phyloP scores from a whole-genome alignment of 1,140 invertebrate species.

The Nephotettix cincticeps region DNA sequence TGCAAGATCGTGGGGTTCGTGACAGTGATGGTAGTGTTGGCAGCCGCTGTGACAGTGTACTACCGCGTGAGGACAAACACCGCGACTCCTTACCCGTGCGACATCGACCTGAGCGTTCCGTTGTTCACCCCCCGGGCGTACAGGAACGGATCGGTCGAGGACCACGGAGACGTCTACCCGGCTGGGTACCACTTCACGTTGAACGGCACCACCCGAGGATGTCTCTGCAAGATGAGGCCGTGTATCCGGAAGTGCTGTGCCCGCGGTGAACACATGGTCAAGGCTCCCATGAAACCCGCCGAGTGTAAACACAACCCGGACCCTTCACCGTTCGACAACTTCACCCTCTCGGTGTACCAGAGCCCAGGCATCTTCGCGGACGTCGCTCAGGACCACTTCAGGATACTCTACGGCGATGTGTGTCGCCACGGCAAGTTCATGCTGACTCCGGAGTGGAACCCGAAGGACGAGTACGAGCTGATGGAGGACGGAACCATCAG shows the following conservation, averaged over 20 bases:
- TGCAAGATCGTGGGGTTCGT: neutral
- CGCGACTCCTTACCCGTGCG: neutral
- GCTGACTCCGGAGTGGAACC: neutral
- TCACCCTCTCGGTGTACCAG: neutral
- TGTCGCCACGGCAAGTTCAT: neutral
- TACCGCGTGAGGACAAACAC: neutral
- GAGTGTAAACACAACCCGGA: neutral
- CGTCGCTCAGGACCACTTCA: neutral
- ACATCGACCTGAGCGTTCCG: neutral
- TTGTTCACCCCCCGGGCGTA: neutral
- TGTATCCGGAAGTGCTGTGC: conserved; percentile 20
- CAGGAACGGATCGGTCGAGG: neutral
- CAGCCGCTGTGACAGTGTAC: neutral
- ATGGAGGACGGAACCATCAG: neutral
- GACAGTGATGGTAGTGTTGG: neutral
- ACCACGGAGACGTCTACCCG: conserved; percentile 9
- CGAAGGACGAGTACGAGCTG: neutral
- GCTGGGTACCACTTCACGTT: neutral
- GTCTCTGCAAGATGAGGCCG: conserved; percentile 2
- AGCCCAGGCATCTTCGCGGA: neutral
- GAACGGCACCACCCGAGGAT: conserved; percentile 11
- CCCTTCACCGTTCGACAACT: conserved; percentile 4
- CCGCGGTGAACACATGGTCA: neutral
- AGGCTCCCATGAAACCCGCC: neutral
- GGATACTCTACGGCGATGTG: neutral